Conservation (phyloP, 2,797 vertebrate species). For the Eremophila alpestris region DNA sequence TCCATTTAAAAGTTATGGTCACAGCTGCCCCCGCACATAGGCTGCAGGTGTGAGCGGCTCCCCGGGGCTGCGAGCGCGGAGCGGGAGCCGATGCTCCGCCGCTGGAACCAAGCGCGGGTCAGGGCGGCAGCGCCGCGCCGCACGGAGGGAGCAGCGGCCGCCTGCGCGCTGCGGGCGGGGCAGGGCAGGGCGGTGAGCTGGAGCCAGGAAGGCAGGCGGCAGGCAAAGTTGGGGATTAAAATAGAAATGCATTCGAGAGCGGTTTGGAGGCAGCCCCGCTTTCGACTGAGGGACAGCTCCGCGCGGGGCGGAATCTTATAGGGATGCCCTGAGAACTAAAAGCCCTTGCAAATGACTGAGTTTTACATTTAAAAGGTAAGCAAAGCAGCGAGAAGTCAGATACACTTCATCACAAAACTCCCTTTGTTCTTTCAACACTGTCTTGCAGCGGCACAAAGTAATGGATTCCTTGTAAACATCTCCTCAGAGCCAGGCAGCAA, state of each 20-base stretch:
- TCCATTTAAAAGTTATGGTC: conserved; percentile 66
- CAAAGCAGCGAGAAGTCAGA: conserved; percentile 51
- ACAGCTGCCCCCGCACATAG: not conserved
- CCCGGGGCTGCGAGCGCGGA: not conserved
- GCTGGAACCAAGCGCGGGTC: not conserved
- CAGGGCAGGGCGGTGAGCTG: not conserved
- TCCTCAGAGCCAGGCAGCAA: not conserved
- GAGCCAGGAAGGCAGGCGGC: conserved; percentile 30
- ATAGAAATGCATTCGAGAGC: conserved; percentile 36
- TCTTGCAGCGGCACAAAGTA: conserved; percentile 11
- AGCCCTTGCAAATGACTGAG: conserved; percentile 40
- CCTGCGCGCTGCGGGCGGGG: not conserved
- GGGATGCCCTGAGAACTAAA: conserved; percentile 39
- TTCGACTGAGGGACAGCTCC: not conserved
- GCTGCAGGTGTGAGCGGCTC: not conserved
- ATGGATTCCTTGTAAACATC: conserved; percentile 43
- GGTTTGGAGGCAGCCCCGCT: conserved; percentile 5
- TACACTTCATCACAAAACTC: conserved; percentile 53
- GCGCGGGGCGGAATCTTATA: not conserved
- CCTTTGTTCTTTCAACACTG: conserved; percentile 48
- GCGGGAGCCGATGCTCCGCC: not conserved
- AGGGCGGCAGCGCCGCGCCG: not conserved
- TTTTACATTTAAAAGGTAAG: conserved; percentile 66
- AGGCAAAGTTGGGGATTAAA: conserved; percentile 50
- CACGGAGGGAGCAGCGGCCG: not conserved